Evolutionary conservation across 1,140 invertebrate genomes (phyloP).

Genomic region (Nomia melanderi): DNA sequence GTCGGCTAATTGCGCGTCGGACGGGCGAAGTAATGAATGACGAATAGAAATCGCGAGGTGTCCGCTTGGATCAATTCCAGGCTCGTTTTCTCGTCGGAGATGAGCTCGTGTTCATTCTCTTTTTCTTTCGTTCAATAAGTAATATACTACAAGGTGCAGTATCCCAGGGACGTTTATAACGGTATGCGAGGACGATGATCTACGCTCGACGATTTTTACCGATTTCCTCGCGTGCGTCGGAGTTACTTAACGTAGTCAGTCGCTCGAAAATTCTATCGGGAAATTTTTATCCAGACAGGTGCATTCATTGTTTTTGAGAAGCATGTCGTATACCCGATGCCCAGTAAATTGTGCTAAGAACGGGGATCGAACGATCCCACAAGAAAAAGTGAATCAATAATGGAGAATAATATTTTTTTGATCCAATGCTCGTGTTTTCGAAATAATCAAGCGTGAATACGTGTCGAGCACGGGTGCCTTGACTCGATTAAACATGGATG

Average conservation of each 20-base stretch:
- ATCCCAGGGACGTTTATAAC: conserved; percentile 2
- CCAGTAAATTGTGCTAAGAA: too few species aligned
- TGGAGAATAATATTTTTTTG: too few species aligned
- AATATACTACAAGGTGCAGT: conserved; percentile 3
- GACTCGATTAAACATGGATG: too few species aligned
- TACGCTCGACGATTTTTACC: conserved; percentile 7
- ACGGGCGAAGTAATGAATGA: background rate
- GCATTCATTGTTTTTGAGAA: background rate
- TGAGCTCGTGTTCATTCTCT: conserved; percentile 1
- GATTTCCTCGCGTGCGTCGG: background rate
- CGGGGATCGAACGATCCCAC: too few species aligned
- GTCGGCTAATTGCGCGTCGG: conserved; percentile 18
- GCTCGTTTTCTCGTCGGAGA: background rate
- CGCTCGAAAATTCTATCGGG: background rate
- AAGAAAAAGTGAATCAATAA: too few species aligned
- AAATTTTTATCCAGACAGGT: background rate
- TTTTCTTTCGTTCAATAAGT: conserved; percentile 36
- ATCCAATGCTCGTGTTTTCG: too few species aligned
- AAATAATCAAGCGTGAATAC: too few species aligned
- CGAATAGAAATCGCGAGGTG: background rate
- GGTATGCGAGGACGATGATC: background rate
- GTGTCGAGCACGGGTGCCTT: too few species aligned
- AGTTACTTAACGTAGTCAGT: background rate
- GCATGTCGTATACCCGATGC: too few species aligned
- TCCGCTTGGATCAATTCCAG: conserved; percentile 4